These are phyloP conservation scores for Diorhabda carinulata DNA, from an alignment of 1,140 invertebrate species.

Conservation along the genomic window DNA sequence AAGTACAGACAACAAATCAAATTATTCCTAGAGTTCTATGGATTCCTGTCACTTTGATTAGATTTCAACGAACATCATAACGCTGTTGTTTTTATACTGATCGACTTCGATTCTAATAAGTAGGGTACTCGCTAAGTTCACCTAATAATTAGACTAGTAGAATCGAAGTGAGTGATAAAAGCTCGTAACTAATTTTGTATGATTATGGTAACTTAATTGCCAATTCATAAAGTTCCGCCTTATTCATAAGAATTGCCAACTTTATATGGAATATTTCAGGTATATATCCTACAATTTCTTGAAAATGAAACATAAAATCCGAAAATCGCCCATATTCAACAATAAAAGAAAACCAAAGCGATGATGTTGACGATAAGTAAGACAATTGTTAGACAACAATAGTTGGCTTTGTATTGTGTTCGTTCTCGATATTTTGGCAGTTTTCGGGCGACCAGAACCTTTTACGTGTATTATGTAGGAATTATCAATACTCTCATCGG, in stretches of 20 bases:
- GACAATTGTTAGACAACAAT: constrained; percentile 25
- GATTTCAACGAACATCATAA: no score
- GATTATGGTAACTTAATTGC: no score
- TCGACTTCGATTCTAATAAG: no score
- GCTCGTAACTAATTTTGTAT: no score
- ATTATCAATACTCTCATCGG: constrained; percentile 15
- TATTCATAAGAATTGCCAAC: not conserved
- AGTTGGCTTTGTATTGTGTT: constrained; percentile 27
- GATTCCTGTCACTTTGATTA: no score
- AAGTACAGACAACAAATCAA: no score
- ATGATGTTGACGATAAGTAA: constrained; percentile 20
- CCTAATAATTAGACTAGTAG: no score
- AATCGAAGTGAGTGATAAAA: no score
- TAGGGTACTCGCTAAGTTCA: no score
- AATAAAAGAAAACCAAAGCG: constrained; percentile 15
- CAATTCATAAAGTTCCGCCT: no score
- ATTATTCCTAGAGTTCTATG: no score
- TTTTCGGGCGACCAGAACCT: constrained; percentile 29
- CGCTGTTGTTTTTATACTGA: no score
- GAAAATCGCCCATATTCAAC: not conserved
- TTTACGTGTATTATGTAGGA: constrained; percentile 18
- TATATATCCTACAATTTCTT: not conserved
- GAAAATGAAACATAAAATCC: constrained; percentile 13
- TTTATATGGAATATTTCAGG: not conserved
- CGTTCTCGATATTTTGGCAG: constrained; percentile 34